Percentiles rank a stretch among this genome's conserved stretches.
These are phyloP conservation scores for Limanda limanda DNA, from an alignment of 2,113 vertebrate species.

Conservation along the genomic window DNA sequence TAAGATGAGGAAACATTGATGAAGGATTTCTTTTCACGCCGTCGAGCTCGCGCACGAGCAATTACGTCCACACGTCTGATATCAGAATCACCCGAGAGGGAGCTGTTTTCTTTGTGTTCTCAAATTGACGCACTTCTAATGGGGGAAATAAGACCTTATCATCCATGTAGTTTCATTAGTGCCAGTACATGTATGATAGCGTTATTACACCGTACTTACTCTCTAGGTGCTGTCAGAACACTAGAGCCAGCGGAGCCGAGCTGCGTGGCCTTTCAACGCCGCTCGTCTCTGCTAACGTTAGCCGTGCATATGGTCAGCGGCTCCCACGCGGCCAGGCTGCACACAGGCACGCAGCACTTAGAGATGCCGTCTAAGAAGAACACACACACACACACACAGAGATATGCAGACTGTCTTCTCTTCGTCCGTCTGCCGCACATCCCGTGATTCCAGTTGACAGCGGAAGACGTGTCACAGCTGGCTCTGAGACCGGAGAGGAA, in stretches of 20 bases:
- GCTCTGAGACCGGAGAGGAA: constrained; percentile 70
- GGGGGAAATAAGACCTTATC: constrained; percentile 13
- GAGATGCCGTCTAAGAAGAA: constrained; percentile 52
- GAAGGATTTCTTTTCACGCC: constrained; percentile 44
- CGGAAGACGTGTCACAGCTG: constrained; percentile 75
- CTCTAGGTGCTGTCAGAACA: constrained; percentile 44
- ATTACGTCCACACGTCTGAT: constrained; percentile 24
- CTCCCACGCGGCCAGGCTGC: constrained; percentile 57
- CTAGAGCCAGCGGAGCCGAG: constrained; percentile 56
- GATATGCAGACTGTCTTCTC: constrained; percentile 39
- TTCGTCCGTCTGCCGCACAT: constrained; percentile 53
- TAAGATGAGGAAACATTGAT: constrained; percentile 46
- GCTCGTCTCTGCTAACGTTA: constrained; percentile 65
- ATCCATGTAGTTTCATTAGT: constrained; percentile 51
- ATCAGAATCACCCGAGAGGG: constrained; percentile 42
- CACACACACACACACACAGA: constrained; percentile 31
- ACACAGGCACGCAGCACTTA: constrained; percentile 55
- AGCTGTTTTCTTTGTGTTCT: constrained; percentile 22
- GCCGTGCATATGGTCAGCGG: constrained; percentile 66
- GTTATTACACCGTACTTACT: too few species aligned
- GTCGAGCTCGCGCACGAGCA: not conserved
- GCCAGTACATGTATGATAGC: constrained; percentile 8
- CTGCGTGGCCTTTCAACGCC: constrained; percentile 69
- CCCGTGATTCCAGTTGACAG: constrained; percentile 78
- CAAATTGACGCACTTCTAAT: constrained; percentile 56